These are phyloP conservation scores for Falco berigora DNA, from an alignment of 2,797 vertebrate genomes.

Conservation along the genomic window DNA sequence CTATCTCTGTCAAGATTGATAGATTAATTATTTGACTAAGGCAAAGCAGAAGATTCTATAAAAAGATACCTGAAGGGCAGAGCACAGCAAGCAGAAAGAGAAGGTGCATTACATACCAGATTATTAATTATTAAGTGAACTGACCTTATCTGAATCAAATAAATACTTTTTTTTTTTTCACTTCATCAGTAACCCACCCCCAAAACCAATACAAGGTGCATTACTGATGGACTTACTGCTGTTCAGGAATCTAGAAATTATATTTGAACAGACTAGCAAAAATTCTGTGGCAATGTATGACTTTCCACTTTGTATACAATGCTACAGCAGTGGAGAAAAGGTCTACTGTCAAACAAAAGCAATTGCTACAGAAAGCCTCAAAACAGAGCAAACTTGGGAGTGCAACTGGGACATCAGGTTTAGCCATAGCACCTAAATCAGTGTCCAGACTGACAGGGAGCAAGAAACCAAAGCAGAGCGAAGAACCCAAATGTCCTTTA, in stretches of 20 bases:
- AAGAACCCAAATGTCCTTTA: neutral
- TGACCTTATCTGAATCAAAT: neutral
- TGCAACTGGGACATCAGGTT: neutral
- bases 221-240: neutral
- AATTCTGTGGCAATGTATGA: neutral
- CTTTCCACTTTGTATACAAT: neutral
- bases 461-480: neutral
- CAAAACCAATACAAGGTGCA: fast-evolving
- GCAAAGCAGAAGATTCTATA: neutral
- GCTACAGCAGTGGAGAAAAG: neutral
- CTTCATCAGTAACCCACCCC: neutral
- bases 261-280: neutral
- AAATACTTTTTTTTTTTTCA: neutral
- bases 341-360: neutral
- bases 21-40: neutral
- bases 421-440: neutral
- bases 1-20: neutral
- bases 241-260: neutral
- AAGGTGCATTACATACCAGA: neutral
- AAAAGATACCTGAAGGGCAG: neutral
- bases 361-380: neutral
- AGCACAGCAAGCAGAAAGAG: neutral
- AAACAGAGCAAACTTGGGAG: neutral
- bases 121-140: neutral
- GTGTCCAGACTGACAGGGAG: neutral